Evolutionary conservation across 2,113 vertebrate genomes (phyloP).

Genomic region (Calyptommatus sinebrachiatus): DNA sequence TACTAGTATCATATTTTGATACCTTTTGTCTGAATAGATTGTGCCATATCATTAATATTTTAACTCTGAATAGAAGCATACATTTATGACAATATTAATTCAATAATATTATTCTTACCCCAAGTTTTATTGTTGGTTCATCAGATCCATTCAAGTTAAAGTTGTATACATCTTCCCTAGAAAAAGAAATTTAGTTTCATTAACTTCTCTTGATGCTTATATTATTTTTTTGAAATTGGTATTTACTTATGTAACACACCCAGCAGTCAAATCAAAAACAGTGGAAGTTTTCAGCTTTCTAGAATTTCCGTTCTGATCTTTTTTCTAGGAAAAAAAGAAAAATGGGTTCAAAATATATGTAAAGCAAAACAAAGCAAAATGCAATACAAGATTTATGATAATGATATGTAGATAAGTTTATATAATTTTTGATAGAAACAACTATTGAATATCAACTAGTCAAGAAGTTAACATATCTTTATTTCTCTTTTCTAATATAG

Average conservation of each 20-base stretch:
- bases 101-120: constrained; percentile 65
- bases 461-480: no score
- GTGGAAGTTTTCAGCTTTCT: constrained; percentile 59
- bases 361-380: no score
- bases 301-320: constrained; percentile 52
- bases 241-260: constrained; percentile 63
- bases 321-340: constrained; percentile 54
- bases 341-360: not conserved
- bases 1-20: not conserved
- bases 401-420: no score
- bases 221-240: constrained; percentile 18
- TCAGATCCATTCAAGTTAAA: constrained; percentile 69
- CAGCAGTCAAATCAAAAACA: constrained; percentile 54
- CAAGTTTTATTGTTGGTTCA: constrained; percentile 77
- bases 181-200: constrained; percentile 43
- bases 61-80: not conserved
- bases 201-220: not conserved
- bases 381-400: no score
- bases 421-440: no score
- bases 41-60: not conserved
- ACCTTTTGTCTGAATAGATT: not conserved
- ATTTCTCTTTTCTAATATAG: no score
- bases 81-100: not conserved
- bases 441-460: no score
- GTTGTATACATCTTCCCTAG: constrained; percentile 76